These are phyloP conservation scores for Rhagoletis zephyria DNA, from an alignment of 1,140 invertebrate species.

Conservation along the genomic window DNA sequence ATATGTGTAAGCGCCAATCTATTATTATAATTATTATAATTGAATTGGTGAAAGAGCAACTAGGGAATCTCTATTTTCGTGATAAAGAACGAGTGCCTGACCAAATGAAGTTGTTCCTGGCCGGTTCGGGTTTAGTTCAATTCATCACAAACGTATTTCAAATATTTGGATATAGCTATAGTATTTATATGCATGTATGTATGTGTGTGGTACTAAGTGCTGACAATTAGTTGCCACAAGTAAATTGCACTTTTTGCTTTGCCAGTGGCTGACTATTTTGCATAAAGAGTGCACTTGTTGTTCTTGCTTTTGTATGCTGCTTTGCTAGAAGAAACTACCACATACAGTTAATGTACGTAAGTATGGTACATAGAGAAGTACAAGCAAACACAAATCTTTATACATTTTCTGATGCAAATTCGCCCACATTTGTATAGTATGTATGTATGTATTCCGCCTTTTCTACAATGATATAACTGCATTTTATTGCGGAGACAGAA, in stretches of 20 bases:
- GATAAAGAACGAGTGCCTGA: too few relatives aligned
- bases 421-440: neutral
- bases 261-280: neutral
- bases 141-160: neutral
- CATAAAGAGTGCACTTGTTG: neutral
- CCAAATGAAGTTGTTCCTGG: too few relatives aligned
- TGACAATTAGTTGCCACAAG: conserved; percentile 39
- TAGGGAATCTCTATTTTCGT: too few relatives aligned
- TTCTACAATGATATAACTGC: conserved; percentile 1
- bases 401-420: conserved; percentile 24
- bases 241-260: conserved; percentile 16
- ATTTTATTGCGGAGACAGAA: conserved; percentile 40
- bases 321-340: neutral
- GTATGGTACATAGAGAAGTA: neutral
- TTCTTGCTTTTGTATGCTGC: neutral
- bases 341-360: neutral
- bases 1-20: too few relatives aligned
- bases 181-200: neutral
- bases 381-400: neutral
- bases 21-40: too few relatives aligned
- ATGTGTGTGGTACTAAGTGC: neutral
- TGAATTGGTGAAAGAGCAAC: too few relatives aligned
- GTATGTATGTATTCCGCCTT: neutral
- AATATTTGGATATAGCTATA: neutral
- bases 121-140: neutral